A percentile compares a stretch with the other conserved stretches of the same genome.
Evolutionary conservation across 1,140 invertebrate species (phyloP).

Genomic region (Adoxophyes honmai): DNA sequence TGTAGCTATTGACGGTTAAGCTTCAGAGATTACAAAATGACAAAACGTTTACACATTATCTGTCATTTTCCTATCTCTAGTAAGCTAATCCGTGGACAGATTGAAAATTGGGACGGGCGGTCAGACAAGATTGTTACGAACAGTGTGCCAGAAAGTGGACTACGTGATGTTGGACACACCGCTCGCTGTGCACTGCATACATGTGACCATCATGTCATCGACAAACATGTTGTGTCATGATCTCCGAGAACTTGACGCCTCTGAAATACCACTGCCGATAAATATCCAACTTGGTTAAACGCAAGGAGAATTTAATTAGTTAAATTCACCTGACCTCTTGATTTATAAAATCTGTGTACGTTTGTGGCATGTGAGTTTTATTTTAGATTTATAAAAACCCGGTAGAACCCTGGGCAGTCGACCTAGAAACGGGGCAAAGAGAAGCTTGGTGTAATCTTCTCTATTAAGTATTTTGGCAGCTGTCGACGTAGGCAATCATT

Average conservation of each 20-base stretch:
- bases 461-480: conserved; percentile 1
- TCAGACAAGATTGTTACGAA: too few relatives aligned
- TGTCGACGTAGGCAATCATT: neutral
- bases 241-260: neutral
- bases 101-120: too few relatives aligned
- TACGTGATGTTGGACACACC: conserved; percentile 33
- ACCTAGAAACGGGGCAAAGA: neutral
- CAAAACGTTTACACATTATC: too few relatives aligned
- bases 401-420: neutral
- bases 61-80: too few relatives aligned
- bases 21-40: too few relatives aligned
- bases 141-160: conserved; percentile 4
- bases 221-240: neutral
- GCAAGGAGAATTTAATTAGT: neutral
- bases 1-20: too few relatives aligned
- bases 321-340: neutral
- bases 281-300: neutral
- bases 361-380: neutral
- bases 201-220: conserved; percentile 33
- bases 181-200: conserved; percentile 37
- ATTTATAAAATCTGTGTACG: neutral
- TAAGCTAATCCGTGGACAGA: too few relatives aligned
- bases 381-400: neutral
- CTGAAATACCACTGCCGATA: neutral
- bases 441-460: neutral